Evolutionary conservation across 2,888 invertebrate species (phyloP).

Genomic region (Temnothorax ravouxi): DNA sequence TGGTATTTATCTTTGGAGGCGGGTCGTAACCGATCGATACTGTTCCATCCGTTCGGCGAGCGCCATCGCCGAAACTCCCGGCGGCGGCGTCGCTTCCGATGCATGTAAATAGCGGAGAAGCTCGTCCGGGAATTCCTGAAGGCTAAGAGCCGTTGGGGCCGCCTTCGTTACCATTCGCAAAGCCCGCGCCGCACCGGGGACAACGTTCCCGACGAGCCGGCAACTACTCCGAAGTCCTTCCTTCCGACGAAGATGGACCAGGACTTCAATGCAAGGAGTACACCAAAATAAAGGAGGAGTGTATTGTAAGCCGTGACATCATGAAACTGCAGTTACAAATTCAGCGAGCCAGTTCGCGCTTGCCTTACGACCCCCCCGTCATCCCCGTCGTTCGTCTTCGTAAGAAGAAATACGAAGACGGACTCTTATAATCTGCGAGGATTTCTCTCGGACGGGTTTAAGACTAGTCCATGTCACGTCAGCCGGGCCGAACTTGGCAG

Average conservation of each 20-base stretch:
- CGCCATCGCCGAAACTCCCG: constrained; percentile 56
- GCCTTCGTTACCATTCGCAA: constrained; percentile 51
- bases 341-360: constrained; percentile 35
- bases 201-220: constrained; percentile 58
- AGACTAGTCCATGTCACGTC: constrained; percentile 66
- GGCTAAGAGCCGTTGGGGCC: constrained; percentile 45
- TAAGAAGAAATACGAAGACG: constrained; percentile 59
- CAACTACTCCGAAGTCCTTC: constrained; percentile 62
- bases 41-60: constrained; percentile 51
- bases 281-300: constrained; percentile 44
- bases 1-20: constrained; percentile 55
- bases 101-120: constrained; percentile 54
- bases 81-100: constrained; percentile 55
- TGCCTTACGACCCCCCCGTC: constrained; percentile 45
- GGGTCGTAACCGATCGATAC: constrained; percentile 53
- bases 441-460: constrained; percentile 66
- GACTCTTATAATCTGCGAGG: constrained; percentile 69
- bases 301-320: too few species aligned
- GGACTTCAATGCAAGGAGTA: constrained; percentile 49
- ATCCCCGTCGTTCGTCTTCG: constrained; percentile 19
- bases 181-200: constrained; percentile 47
- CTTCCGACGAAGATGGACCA: constrained; percentile 57
- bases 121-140: constrained; percentile 57
- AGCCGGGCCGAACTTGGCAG: constrained; percentile 69
- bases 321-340: constrained; percentile 29